Percentiles rank a stretch among this genome's conserved stretches.
Conservation (phyloP, 2,888 invertebrate species). For the Coremacera marginata region DNA sequence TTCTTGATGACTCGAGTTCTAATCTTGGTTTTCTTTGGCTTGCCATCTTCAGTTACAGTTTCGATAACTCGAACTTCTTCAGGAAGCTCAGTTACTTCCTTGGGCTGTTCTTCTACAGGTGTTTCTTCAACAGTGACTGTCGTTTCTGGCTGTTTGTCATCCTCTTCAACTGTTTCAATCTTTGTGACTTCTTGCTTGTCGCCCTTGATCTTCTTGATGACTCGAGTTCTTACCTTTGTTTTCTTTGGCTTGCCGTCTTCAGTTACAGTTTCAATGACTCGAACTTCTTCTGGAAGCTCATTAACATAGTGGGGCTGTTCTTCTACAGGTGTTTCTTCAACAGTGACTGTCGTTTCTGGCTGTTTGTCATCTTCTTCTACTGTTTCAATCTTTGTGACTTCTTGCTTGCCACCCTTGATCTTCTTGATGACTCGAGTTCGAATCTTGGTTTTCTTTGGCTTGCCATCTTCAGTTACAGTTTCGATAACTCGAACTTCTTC, state of each 20-base stretch:
- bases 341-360: conserved; percentile 51
- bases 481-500: conserved; percentile 63
- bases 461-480: conserved; percentile 57
- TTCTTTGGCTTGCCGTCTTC: conserved; percentile 36
- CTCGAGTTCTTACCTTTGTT: conserved; percentile 35
- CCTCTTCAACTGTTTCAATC: conserved; percentile 37
- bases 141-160: conserved; percentile 34
- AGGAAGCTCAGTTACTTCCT: conserved; percentile 26
- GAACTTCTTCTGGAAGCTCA: conserved; percentile 39
- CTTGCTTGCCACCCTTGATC: conserved; percentile 57
- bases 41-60: conserved; percentile 34
- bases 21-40: conserved; percentile 32
- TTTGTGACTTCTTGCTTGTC: conserved; percentile 38
- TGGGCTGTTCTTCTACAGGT: conserved; percentile 23
- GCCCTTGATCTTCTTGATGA: conserved; percentile 38
- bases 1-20: conserved; percentile 37
- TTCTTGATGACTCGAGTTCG: conserved; percentile 65
- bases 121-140: conserved; percentile 34
- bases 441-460: conserved; percentile 56
- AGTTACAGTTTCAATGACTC: conserved; percentile 30
- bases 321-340: conserved; percentile 50
- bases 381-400: conserved; percentile 66
- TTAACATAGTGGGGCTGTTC: conserved; percentile 15
- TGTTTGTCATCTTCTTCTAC: conserved; percentile 54
- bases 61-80: conserved; percentile 35